These are phyloP conservation scores for Zosterops borbonicus DNA, from an alignment of 2,113 vertebrate genomes.

Conservation along the genomic window DNA sequence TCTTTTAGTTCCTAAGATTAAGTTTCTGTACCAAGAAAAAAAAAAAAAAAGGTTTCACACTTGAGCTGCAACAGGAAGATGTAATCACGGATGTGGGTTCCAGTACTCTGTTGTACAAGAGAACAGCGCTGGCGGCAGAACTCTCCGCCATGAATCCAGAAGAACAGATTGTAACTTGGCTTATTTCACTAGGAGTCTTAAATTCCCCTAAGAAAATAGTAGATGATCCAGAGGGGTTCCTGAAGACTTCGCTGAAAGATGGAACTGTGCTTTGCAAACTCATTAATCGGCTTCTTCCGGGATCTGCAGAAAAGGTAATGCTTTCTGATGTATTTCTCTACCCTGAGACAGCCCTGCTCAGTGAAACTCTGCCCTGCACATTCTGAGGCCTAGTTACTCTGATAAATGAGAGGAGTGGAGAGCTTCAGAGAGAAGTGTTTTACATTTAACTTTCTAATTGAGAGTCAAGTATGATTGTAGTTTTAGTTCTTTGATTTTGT, in stretches of 20 bases:
- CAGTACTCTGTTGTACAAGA: slow-evolving; percentile 62
- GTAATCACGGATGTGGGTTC: slow-evolving; percentile 89
- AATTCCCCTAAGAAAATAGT: slow-evolving; percentile 95
- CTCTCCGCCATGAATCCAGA: slow-evolving; percentile 88
- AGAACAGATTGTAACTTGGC: slow-evolving; percentile 94
- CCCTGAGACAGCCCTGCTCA: background rate
- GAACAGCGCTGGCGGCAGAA: background rate
- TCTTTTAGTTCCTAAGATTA: background rate
- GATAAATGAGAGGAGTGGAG: background rate
- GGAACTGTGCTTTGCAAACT: slow-evolving; percentile 93
- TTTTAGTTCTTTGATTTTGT: background rate
- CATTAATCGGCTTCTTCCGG: slow-evolving; percentile 85
- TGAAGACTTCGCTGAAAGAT: slow-evolving; percentile 89
- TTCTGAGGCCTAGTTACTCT: accelerated
- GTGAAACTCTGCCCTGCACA: background rate
- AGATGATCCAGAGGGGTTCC: slow-evolving; percentile 89
- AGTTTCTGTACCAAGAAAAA: background rate
- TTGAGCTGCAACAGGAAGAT: slow-evolving; percentile 75
- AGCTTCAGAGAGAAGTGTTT: background rate
- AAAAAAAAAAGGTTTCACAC: slow-evolving; percentile 10
- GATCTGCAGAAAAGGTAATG: slow-evolving; percentile 87
- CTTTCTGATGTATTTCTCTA: background rate
- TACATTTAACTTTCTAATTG: background rate
- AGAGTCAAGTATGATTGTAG: background rate
- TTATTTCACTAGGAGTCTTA: slow-evolving; percentile 93